These are phyloP conservation scores for Perdita meconis DNA, from an alignment of 2,888 invertebrate species.

Conservation along the genomic window DNA sequence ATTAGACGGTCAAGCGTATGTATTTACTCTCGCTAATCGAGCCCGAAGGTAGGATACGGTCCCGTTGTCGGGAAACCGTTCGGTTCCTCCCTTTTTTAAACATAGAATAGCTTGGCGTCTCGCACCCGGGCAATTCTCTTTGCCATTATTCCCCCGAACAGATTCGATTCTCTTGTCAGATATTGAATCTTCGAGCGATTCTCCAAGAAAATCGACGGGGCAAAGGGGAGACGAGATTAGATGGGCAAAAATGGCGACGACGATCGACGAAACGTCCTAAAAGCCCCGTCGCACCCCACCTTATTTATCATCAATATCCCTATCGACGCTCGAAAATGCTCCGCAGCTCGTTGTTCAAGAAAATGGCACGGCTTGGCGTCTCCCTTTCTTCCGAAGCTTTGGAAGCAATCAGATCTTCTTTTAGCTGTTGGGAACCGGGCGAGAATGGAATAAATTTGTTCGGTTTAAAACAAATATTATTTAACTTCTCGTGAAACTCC, in stretches of 20 bases:
- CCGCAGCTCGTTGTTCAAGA: constrained; percentile 57
- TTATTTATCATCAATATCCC: constrained; percentile 70
- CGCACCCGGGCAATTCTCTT: constrained; percentile 10
- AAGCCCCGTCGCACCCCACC: constrained; percentile 66
- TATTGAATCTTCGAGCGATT: constrained; percentile 59
- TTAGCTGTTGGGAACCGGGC: no score
- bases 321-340: constrained; percentile 38
- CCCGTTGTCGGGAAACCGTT: constrained; percentile 20
- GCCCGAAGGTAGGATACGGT: constrained; percentile 10
- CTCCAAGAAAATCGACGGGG: constrained; percentile 21
- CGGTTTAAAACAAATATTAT: no score
- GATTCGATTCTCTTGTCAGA: constrained; percentile 50
- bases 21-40: constrained; percentile 46
- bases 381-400: constrained; percentile 37
- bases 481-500: no score
- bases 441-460: no score
- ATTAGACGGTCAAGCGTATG: constrained; percentile 38
- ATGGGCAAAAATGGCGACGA: constrained; percentile 58
- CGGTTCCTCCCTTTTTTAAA: constrained; percentile 26
- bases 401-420: no score
- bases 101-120: background rate
- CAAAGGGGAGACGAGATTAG: constrained; percentile 35
- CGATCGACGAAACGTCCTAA: constrained; percentile 65
- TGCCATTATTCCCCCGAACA: constrained; percentile 43
- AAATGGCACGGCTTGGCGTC: constrained; percentile 55